Evolutionary conservation across 2,797 vertebrate genomes (phyloP), one percentile per base, ranked within the genome.

Genomic region (Sebastes trivittatus): DNA sequence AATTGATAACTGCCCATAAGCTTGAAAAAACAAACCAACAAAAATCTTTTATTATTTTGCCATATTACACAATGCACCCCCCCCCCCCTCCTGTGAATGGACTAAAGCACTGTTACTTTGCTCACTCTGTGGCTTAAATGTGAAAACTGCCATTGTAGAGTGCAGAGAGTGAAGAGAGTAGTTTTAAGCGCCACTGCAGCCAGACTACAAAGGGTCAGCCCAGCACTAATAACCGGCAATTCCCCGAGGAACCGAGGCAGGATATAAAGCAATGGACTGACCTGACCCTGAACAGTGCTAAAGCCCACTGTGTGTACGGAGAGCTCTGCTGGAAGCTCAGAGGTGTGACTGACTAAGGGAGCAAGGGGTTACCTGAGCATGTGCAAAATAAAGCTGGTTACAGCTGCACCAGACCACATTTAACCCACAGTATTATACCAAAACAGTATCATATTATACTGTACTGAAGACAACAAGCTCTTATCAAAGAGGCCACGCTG

Each of bases 261-360:
- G 63, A 79, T 64, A 75, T 60, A 46, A 75, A 82, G 80, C 74
- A 25, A 61, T 49, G 65, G 58, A 46, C 60, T 64, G 73, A 75
- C 63, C 70, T 42, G 67, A 78, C 27, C 72, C 72, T 72, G 46
- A 67, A 66, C 34, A 18, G 14, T 11, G 10, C 59, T 20, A 22
- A 70, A 72, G 70, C 38, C 61, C 64, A 49, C 25, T n/a, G 70
- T 56, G 69, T 49, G 74, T 49, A 49, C n/a, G 2, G 32, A 77
- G 27, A 54, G 58, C 65, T 63, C 66, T 75, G 68, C 67, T 77
- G 77, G 71, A 64, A 29, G 70, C 65, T 68, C 60, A n/a, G 18
- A 52, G n/a, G 54, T 20, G 3, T 29, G 25, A 63, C 23, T 72
- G 59, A 56, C 20, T n/a, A 68, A 29, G 23, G 61, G 54, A 68